Evolutionary conservation across 2,888 invertebrate species (phyloP).

Genomic region (Pyralis farinalis): DNA sequence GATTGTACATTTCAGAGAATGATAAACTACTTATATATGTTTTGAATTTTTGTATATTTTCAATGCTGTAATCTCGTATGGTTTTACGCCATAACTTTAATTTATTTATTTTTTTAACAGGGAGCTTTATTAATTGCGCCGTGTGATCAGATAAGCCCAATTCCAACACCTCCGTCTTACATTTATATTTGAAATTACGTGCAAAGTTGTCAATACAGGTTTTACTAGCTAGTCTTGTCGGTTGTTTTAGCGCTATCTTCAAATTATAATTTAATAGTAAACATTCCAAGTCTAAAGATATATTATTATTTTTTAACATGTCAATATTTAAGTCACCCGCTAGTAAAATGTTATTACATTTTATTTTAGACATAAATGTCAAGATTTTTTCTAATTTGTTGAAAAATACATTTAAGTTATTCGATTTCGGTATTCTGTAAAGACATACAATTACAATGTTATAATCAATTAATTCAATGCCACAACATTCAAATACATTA

Average conservation of each 20-base stretch:
- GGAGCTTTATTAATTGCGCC: constrained; percentile 5
- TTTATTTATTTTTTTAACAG: neutral
- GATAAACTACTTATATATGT: neutral
- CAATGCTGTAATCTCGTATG: neutral
- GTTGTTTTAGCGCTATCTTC: constrained; percentile 10
- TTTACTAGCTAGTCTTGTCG: constrained; percentile 11
- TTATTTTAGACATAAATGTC: neutral
- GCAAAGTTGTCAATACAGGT: constrained; percentile 15
- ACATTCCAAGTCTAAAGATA: constrained; percentile 10
- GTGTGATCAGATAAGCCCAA: constrained; percentile 13
- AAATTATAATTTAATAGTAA: constrained; percentile 13
- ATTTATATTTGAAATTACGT: constrained; percentile 5
- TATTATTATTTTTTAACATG: constrained; percentile 7
- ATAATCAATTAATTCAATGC: constrained; percentile 6
- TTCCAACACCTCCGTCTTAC: constrained; percentile 6
- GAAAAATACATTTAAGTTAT: neutral
- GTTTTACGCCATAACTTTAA: constrained; percentile 1
- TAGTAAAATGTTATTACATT: neutral
- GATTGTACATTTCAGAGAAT: constrained; percentile 4
- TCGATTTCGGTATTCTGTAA: constrained; percentile 10
- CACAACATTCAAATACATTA: constrained; percentile 13
- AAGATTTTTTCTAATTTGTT: constrained; percentile 2
- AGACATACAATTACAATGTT: constrained; percentile 2
- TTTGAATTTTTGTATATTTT: constrained; percentile 9
- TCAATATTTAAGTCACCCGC: constrained; percentile 2